These are phyloP conservation scores for Hyles vespertilio DNA, from an alignment of 1,140 invertebrate species.

Conservation along the genomic window DNA sequence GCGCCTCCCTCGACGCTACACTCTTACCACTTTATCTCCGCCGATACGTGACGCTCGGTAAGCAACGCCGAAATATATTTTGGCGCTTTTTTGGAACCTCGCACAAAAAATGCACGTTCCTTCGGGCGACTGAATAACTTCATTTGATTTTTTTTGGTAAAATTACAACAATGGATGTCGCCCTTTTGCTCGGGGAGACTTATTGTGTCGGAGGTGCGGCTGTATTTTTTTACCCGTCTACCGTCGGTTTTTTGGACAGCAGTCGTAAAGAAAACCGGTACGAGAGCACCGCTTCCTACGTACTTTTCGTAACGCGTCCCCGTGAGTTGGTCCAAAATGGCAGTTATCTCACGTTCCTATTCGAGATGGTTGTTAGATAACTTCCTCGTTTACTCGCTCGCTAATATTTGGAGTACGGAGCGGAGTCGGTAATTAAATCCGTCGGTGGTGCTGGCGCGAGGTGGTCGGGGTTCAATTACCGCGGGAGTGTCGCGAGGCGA, in stretches of 20 bases:
- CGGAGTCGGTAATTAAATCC: neutral
- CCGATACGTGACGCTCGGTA: conserved; percentile 50
- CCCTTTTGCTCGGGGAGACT: conserved; percentile 41
- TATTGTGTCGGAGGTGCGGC: conserved; percentile 36
- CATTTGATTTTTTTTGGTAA: conserved; percentile 33
- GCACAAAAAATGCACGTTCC: conserved; percentile 28
- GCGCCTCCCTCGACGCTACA: conserved; percentile 5
- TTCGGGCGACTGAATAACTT: conserved; percentile 29
- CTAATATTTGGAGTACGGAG: conserved; percentile 3
- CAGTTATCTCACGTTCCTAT: neutral
- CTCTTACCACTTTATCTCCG: conserved; percentile 23
- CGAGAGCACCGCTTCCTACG: conserved; percentile 12
- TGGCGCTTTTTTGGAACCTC: conserved; percentile 52
- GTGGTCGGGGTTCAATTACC: too few relatives aligned
- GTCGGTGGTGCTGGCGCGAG: too few relatives aligned
- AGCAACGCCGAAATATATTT: conserved; percentile 48
- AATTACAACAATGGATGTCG: conserved; percentile 56
- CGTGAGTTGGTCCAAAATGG: neutral
- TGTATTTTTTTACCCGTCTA: conserved; percentile 27
- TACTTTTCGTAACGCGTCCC: conserved; percentile 9
- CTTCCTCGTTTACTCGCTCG: conserved; percentile 5
- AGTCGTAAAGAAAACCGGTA: conserved; percentile 18
- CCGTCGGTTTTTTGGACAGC: conserved; percentile 28
- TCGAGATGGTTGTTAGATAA: conserved; percentile 7
- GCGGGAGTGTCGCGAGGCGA: too few relatives aligned